Evolutionary conservation across 2,113 vertebrate genomes (phyloP), one percentile per base, ranked within the genome.

Genomic region (Corynorhinus townsendii): DNA sequence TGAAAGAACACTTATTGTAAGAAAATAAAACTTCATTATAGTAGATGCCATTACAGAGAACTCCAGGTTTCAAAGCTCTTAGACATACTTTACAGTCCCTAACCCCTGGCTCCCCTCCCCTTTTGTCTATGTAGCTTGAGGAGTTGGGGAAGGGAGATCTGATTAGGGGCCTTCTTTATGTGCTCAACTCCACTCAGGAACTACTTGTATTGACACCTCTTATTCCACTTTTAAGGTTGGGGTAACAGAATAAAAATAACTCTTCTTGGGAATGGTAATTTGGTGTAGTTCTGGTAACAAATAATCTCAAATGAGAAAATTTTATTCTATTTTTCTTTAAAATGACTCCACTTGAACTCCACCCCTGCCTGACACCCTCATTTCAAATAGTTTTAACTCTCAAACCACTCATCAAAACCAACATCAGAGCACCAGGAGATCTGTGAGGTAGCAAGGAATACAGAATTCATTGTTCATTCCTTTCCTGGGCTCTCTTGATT

Each of bases 251-350:
- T 59, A 87, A 33, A 94, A 83, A 30, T 69, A 80, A 16, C 52
- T 75, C n/a, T 79, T 38, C 52, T 94, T 95, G 19, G 7, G 43
- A 83, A 77, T 86, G 80, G 79, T 83, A 91, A 77, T 81, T 66
- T 68, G 54, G 24, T 93, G 1, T 82, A 86, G 47, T 80, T 86
- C 80, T 43, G 75, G 40, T 91, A 77, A 81, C 28, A 69, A 91
- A 40, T 92, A 81, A 79, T 95, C 52, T 85, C 59, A 82, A 90
- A 72, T 68, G 73, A 92, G 49, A 96, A 90, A 30, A 72, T 16
- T 90, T 77, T 92, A 28, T 17, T 89, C 11, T 49, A 24, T 38
- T 95, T 96, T 94, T 86, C 59, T 76, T 94, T 26, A 33, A 54
- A 75, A 43, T 72, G 66, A 1, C 86, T 86, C 17, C 30, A 54